Evolutionary conservation across 23 tunicate genomes (phyloP), one percentile per base, ranked within the genome.

Genomic region (Corella eumyota): DNA sequence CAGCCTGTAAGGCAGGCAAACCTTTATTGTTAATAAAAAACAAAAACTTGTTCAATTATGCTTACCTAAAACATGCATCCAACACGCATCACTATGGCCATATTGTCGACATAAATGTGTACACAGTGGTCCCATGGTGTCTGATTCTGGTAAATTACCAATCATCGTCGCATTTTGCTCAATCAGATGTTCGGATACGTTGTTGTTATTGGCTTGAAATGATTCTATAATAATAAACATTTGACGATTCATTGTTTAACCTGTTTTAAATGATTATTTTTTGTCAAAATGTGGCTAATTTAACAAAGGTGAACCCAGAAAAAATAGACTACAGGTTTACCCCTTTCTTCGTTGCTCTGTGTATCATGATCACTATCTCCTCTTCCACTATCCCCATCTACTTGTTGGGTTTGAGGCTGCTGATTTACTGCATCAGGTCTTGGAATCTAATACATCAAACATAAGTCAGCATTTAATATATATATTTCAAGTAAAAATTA

Each of bases 361-460:
- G 71, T 50, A 54, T 84, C 94, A 25, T 75, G 73, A 64, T 84
- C 94, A 50, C 94, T 84, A 17, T 84, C 94, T 34, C 94, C 94
- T 58, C 72, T 75, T 21, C 94, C 94, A 56, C 94, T 84, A 61
- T 84, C 94, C 4, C 80, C 66, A 62, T 84, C 94, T 0, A 56
- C 53, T 36, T 67, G 76, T 25, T 54, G 19, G 23, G 62, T 35
- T 31, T 61, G 67, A 26, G 66, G 9, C 22, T 17, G 35, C 35
- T 34, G 65, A 9, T 40, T 40, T 9, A 15, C 48, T 11, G 48
- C 48, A 40, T 40, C 11, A 15, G 11, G 13, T 9, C 48, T 40
- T 15, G 11, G 48, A 40, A 40, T 15, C 15, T 9, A 40, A 15
- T 40, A 15, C 13, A 40, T 40, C 15, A 40, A 40, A 9, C 13